A percentile compares a stretch with the other conserved stretches of the same genome.
phyloP scores from a whole-genome alignment of 1,140 invertebrate genomes.

The Lasaia peninsularis region DNA sequence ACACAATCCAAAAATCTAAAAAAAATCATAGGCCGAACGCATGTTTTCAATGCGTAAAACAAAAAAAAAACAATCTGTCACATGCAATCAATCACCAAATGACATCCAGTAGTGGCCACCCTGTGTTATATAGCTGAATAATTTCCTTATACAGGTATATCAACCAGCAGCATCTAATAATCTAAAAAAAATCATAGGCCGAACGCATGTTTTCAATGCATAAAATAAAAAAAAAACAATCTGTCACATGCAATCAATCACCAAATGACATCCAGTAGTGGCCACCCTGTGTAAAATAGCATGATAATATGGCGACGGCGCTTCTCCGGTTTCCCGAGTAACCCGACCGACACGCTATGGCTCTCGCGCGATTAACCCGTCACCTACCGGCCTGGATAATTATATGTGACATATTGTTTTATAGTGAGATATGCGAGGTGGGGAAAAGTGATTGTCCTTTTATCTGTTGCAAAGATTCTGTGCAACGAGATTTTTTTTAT shows the following conservation, averaged over 20 bases:
- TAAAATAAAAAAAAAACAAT: neutral
- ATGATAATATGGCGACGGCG: constrained; percentile 10
- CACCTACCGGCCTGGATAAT: constrained; percentile 4
- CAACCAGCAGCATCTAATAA: no score
- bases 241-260: constrained; percentile 4
- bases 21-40: no score
- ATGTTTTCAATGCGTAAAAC: neutral
- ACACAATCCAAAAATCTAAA: no score
- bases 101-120: neutral
- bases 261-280: neutral
- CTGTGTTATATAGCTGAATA: neutral
- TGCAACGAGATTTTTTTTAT: no score
- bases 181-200: no score
- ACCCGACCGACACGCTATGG: constrained; percentile 14
- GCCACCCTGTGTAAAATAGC: neutral
- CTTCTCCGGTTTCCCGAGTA: constrained; percentile 14
- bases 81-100: neutral
- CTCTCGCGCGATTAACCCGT: constrained; percentile 16
- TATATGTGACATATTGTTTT: neutral
- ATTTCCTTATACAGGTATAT: no score
- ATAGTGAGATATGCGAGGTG: neutral
- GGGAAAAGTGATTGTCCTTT: no score
- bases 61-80: constrained; percentile 6
- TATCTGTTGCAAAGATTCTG: no score
- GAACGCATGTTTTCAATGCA: no score